phyloP scores from a whole-genome alignment of 2,113 vertebrate species.

The Mesocricetus auratus region DNA sequence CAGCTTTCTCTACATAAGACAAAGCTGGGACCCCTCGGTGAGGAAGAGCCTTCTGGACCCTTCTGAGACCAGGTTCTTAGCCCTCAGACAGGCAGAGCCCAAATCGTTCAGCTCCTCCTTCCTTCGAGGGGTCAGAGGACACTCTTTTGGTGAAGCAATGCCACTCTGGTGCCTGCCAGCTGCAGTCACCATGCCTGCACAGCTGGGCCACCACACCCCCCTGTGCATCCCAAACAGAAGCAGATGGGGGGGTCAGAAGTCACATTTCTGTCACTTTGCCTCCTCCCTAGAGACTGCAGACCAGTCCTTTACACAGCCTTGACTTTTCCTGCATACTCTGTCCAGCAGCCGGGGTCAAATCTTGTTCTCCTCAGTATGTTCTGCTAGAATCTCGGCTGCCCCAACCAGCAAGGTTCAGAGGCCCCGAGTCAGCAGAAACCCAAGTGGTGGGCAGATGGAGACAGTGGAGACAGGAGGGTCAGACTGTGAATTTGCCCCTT shows the following conservation, averaged over 20 bases:
- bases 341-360: background rate
- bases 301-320: background rate
- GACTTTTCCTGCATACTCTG: background rate
- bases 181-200: background rate
- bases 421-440: background rate
- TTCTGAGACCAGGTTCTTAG: background rate
- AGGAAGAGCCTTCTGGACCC: background rate
- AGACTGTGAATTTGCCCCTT: background rate
- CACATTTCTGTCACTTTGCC: background rate
- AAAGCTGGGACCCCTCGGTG: background rate
- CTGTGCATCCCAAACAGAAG: background rate
- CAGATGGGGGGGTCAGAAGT: background rate
- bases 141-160: background rate
- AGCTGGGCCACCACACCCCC: conserved; percentile 55
- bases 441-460: background rate
- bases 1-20: background rate
- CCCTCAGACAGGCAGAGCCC: background rate
- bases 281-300: background rate
- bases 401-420: background rate
- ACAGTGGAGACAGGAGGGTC: background rate
- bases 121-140: background rate
- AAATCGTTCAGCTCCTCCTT: fast-evolving
- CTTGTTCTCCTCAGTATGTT: too few species aligned
- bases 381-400: background rate
- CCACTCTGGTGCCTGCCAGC: background rate